phyloP scores from a whole-genome alignment of 2,113 vertebrate genomes.

The Mormoops blainvillei region DNA sequence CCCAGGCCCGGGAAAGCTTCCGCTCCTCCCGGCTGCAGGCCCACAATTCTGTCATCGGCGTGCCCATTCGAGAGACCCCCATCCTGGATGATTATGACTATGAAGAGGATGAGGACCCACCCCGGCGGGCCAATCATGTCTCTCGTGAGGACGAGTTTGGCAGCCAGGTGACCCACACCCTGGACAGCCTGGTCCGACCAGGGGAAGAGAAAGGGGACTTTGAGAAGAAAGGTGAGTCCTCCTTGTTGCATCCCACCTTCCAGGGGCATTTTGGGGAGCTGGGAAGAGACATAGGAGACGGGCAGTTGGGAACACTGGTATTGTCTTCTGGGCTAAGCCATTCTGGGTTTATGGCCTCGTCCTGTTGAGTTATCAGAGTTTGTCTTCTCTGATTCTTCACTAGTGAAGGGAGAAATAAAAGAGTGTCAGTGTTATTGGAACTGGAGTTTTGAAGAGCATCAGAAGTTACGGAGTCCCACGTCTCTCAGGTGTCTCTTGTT shows the following conservation, averaged over 20 bases:
- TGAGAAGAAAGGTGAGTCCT: constrained; percentile 90
- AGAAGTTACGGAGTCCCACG: fast-evolving
- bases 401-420: neutral
- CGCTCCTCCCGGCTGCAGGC: constrained; percentile 88
- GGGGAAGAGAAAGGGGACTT: constrained; percentile 87
- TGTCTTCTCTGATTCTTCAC: neutral
- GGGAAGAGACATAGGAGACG: neutral
- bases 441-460: neutral
- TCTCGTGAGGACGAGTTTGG: constrained; percentile 87
- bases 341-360: neutral
- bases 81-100: constrained; percentile 97
- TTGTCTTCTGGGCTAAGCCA: neutral
- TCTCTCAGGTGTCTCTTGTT: neutral
- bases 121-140: constrained; percentile 81
- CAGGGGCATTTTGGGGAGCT: no score
- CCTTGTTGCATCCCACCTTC: neutral
- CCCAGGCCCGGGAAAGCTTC: constrained; percentile 92
- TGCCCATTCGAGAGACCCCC: constrained; percentile 96
- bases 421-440: neutral
- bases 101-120: constrained; percentile 89
- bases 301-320: fast-evolving
- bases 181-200: constrained; percentile 85
- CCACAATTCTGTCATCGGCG: constrained; percentile 92
- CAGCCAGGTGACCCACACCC: constrained; percentile 79
- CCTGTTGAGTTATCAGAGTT: neutral